Evolutionary conservation across 2,113 vertebrate genomes (phyloP), one percentile per base, ranked within the genome.

Genomic region (Pholis gunnellus): DNA sequence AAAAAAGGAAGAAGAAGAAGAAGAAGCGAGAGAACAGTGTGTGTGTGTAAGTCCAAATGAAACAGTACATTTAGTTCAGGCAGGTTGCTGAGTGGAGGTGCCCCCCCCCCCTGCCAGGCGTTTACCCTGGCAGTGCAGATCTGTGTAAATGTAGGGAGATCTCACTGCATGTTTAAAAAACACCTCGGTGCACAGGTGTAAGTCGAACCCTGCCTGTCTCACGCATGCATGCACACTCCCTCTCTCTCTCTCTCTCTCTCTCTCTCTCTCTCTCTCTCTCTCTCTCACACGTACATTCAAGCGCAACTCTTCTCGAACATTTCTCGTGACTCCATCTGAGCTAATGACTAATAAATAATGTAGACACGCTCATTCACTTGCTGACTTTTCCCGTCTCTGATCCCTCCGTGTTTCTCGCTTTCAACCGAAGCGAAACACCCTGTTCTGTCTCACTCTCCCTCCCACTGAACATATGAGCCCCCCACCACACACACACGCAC

Each of bases 271-370:
- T n/a, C 29, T 29, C 29, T 29, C 29, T 29, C 29, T 29, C 36
- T 6, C 5, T 6, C 36, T 1, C 36, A 36, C 36, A 36, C 36
- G 9, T 11, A 64, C 2, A 40, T 18, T 42, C 29, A 31, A 79
- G 72, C 59, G 46, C 34, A 52, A 29, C 44, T n/a, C n/a, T 40
- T 71, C 44, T 36, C 0, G 11, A 27, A 20, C 46, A 65, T 54
- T 56, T 74, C 63, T 59, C 72, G 17, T 22, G 36, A 54, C 54
- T 83, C 61, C 50, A 64, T 31, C 6, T 13, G 14, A 57, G 63
- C 44, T 83, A 52, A 88, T 85, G 74, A 82, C 50, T 81, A 46
- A 90, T 86, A 76, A 79, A 89, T 89, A 73, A 89, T 80, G 70
- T 68, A 87, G 2, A 40, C 70, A 61, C 38, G 48, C 79, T 82